Evolutionary conservation across 2,113 vertebrate genomes (phyloP).

Genomic region (Mormyrus lacerda): DNA sequence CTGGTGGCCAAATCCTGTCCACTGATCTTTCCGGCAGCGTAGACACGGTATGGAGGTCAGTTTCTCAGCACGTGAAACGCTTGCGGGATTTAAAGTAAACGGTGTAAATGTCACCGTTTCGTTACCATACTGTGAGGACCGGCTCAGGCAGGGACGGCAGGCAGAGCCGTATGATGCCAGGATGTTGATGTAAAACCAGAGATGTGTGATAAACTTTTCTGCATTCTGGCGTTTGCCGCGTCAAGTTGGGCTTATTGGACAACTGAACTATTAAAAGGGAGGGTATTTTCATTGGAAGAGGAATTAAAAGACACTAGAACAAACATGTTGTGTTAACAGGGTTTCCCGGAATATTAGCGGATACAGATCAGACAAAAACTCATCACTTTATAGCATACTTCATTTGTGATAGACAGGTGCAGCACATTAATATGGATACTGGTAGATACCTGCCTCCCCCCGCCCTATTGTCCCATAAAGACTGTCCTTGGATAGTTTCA

Average conservation of each 20-base stretch:
- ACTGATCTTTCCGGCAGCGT: slow-evolving; percentile 36
- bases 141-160: not conserved
- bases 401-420: not conserved
- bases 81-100: slow-evolving; percentile 27
- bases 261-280: not conserved
- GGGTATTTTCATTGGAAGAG: not conserved
- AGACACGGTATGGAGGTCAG: slow-evolving; percentile 43
- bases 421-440: not conserved
- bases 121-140: not conserved
- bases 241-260: not conserved
- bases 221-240: not conserved
- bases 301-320: not conserved
- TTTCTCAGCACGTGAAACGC: slow-evolving; percentile 35
- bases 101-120: slow-evolving; percentile 7
- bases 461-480: not conserved
- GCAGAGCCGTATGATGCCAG: not conserved
- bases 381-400: not conserved
- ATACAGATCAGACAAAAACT: not conserved
- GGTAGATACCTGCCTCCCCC: not conserved
- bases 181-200: not conserved
- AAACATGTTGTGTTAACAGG: not conserved
- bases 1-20: slow-evolving; percentile 40
- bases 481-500: not conserved
- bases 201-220: not conserved
- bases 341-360: not conserved